A percentile compares a stretch with the other conserved stretches of the same genome.
phyloP scores from a whole-genome alignment of 1,140 invertebrate genomes.

The Eriosoma lanigerum region DNA sequence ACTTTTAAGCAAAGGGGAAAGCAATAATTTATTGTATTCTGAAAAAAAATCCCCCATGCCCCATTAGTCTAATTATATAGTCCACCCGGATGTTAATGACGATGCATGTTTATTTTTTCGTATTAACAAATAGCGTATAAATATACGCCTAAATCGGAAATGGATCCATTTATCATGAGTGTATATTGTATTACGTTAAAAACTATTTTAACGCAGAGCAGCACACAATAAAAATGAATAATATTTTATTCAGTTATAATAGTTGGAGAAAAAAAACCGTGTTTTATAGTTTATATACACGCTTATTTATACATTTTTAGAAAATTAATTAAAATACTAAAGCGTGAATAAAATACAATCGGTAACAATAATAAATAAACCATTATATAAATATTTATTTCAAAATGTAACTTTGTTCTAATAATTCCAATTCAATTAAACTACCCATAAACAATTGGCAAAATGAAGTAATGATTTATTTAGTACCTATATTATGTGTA shows the following conservation, averaged over 20 bases:
- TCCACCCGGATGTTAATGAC: constrained; percentile 28
- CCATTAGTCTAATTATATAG: constrained; percentile 33
- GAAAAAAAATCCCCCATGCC: constrained; percentile 28
- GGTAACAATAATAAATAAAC: neutral
- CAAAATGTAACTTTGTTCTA: constrained; percentile 14
- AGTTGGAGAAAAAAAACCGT: neutral
- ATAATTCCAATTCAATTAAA: constrained; percentile 3
- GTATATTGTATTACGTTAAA: neutral
- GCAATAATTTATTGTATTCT: neutral
- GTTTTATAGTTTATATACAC: neutral
- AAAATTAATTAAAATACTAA: constrained; percentile 19
- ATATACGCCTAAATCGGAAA: neutral
- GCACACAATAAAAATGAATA: neutral
- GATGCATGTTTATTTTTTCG: constrained; percentile 20
- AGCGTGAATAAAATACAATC: neutral
- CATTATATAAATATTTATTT: constrained; percentile 17
- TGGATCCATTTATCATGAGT: neutral
- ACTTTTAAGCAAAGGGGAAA: neutral
- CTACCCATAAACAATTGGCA: neutral
- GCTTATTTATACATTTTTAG: neutral
- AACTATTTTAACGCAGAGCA: neutral
- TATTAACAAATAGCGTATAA: neutral
- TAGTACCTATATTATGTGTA: neutral
- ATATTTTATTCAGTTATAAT: neutral
- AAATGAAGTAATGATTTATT: neutral